Base-by-base conservation (phyloP, 2,888 invertebrate species). In the Bimastos eiseni region DNA sequence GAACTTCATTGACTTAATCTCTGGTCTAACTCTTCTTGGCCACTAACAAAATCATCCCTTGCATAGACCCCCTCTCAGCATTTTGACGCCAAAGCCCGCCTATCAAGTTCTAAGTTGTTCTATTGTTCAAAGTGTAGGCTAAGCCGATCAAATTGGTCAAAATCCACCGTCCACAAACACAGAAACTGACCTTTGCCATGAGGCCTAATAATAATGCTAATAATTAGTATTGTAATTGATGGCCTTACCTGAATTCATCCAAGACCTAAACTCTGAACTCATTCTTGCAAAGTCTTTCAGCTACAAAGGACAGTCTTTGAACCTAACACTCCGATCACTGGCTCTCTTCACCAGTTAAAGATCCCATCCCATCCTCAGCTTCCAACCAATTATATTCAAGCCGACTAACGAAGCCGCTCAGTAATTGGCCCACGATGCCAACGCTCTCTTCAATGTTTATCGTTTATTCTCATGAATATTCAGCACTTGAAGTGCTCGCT, bases 211-310 rank as follows among this genome's bases (percentile, higher is more conserved):
- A 70, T 70, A 70, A 70, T 70, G 70, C 70, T n/a, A 30, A 70
- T 70, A 70, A 70, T 70, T 70, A 70, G 70, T 70, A 70, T 70
- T 70, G 70, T 70, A 70, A 70, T 70, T 70, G 70, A 70, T 70
- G 70, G 70, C 30, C 86, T 86, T 86, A 86, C 86, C 86, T 86
- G 86, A 34, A 86, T 86, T 86, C 34, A 86, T 21, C 86, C 86
- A 86, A 37, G 86, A 36, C 37, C 86, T 86, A 86, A 34, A 86
- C 86, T 86, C 86, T 86, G 86, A 86, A 86, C 86, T 37, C 86
- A 86, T 86, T 86, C 70, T 70, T 70, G 70, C 70, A 8, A 30
- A 70, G 70, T 70, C 70, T 70, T 70, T 70, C 70, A 70, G 30
- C 70, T 70, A 70, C 70, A 70, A 70, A 70, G 70, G 70, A 70